Conservation (phyloP, 2,797 vertebrate genomes). For the Emydoidea blandingii region DNA sequence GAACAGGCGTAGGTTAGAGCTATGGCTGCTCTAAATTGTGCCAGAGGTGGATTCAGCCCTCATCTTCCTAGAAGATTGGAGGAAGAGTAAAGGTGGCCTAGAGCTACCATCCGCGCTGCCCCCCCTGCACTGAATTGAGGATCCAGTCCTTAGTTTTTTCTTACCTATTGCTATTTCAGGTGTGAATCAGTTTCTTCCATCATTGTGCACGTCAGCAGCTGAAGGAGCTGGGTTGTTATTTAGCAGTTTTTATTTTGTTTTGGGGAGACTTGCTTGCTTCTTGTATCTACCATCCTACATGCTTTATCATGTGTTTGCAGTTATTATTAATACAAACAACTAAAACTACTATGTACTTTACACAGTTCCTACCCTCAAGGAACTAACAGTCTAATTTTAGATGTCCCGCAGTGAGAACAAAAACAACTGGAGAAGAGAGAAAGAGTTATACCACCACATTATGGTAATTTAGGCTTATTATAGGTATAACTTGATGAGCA, state of each 20-base stretch:
- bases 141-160: neutral
- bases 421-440: neutral
- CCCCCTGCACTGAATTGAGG: neutral
- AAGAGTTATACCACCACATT: neutral
- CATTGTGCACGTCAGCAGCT: neutral
- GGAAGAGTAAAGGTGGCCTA: neutral
- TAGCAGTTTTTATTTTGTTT: neutral
- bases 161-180: neutral
- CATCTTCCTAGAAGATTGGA: neutral
- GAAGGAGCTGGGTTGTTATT: neutral
- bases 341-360: neutral
- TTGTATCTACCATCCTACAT: accelerated
- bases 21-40: neutral
- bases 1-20: neutral
- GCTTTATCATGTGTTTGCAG: neutral
- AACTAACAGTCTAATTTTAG: neutral
- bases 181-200: neutral
- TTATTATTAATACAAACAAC: neutral
- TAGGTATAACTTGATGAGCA: neutral
- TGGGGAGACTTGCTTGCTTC: neutral
- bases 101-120: neutral
- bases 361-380: neutral
- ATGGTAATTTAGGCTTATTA: neutral
- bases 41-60: neutral
- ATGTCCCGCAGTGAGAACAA: neutral